Evolutionary conservation across 2,113 vertebrate species (phyloP).

Genomic region (Brachirus orientalis): DNA sequence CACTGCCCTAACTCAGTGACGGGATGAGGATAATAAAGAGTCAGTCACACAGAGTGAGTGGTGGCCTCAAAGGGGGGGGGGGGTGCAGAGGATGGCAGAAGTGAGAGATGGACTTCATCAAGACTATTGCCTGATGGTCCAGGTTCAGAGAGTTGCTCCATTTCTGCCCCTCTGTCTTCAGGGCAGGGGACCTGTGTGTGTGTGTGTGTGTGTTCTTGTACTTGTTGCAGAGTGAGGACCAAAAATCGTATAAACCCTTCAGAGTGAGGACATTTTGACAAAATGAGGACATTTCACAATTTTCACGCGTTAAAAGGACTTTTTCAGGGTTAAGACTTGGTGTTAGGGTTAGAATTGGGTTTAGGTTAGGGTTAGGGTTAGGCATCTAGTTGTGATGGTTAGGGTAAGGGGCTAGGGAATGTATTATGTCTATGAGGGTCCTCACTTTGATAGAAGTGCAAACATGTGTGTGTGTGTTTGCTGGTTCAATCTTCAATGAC

Average conservation of each 20-base stretch:
- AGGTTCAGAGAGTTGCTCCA: conserved; percentile 36
- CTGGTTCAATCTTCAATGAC: conserved; percentile 61
- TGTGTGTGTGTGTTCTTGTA: conserved; percentile 12
- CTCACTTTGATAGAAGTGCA: no score
- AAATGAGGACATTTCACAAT: no score
- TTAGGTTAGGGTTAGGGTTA: no score
- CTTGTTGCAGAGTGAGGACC: no score
- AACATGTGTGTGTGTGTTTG: conserved; percentile 21
- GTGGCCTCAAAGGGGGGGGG: conserved; percentile 32
- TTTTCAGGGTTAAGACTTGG: no score
- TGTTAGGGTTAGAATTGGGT: no score
- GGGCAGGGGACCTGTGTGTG: conserved; percentile 8
- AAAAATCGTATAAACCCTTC: no score
- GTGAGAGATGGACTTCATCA: conserved; percentile 75
- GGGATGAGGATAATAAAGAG: conserved; percentile 59
- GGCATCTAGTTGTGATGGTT: no score
- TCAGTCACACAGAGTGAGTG: conserved; percentile 44
- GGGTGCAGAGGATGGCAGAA: conserved; percentile 51
- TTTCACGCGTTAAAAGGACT: no score
- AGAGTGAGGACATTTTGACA: no score
- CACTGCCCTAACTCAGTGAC: conserved; percentile 49
- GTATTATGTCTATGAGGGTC: no score
- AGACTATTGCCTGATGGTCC: conserved; percentile 45
- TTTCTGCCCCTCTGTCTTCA: conserved; percentile 44
- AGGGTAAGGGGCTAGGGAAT: no score